Evolutionary conservation across 2,113 vertebrate genomes (phyloP).

Genomic region (Chamaea fasciata): DNA sequence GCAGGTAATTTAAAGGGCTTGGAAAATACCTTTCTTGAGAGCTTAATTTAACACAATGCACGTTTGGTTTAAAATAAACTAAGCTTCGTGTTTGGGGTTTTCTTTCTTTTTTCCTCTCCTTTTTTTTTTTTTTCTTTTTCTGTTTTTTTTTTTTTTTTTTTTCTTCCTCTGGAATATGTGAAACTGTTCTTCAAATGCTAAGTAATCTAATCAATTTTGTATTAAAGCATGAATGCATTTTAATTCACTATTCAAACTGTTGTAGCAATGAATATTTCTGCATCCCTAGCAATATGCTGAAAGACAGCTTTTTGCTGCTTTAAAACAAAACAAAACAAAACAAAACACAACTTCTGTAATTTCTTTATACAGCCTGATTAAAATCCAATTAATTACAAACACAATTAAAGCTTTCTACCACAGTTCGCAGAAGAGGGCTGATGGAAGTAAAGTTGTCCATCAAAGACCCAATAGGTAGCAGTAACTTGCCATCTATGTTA

Average conservation of each 20-base stretch:
- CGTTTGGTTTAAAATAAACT: slow-evolving; percentile 51
- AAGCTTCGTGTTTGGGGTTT: not conserved
- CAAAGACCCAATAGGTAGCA: not conserved
- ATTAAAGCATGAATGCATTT: slow-evolving; percentile 62
- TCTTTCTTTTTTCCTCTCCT: not conserved
- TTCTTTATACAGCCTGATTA: slow-evolving; percentile 58
- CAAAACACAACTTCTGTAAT: not conserved
- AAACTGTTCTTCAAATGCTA: slow-evolving; percentile 64
- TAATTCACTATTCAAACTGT: slow-evolving; percentile 55
- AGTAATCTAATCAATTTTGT: slow-evolving; percentile 64
- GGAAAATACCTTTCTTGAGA: slow-evolving; percentile 57
- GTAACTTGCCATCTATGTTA: not conserved
- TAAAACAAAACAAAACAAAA: not conserved
- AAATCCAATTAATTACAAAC: slow-evolving; percentile 65
- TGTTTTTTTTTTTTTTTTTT: not conserved
- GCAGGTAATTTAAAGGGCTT: slow-evolving; percentile 52
- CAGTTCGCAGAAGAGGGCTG: slow-evolving; percentile 5
- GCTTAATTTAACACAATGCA: slow-evolving; percentile 29
- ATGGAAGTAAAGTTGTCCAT: slow-evolving; percentile 25
- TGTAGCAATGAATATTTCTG: slow-evolving; percentile 50
- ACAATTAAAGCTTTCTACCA: slow-evolving; percentile 45
- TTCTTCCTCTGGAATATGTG: not conserved
- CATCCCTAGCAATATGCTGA: slow-evolving; percentile 20
- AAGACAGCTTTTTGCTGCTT: not conserved
- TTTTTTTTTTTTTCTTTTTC: no score